A percentile compares a stretch with the other conserved stretches of the same genome.
Evolutionary conservation across 2,113 vertebrate species (phyloP).

Genomic region (Struthio camelus): DNA sequence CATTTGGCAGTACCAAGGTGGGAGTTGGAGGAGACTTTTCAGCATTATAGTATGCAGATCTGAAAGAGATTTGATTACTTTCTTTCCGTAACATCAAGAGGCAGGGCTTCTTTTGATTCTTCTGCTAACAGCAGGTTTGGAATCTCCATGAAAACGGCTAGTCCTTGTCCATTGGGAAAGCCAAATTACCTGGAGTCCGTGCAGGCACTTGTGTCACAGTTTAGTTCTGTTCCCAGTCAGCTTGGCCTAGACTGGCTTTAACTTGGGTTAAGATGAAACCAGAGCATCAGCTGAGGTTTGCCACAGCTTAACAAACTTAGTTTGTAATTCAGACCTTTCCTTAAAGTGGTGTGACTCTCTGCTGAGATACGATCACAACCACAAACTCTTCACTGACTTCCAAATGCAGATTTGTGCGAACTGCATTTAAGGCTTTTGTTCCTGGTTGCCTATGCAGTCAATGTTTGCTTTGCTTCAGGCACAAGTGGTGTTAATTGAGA

Average conservation of each 20-base stretch:
- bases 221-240: neutral
- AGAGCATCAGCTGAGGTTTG: neutral
- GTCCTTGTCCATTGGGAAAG: neutral
- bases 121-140: neutral
- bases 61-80: neutral
- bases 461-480: neutral
- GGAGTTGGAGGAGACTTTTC: neutral
- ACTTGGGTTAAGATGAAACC: neutral
- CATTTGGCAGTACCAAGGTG: no score
- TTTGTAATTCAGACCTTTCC: neutral
- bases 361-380: neutral
- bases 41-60: neutral
- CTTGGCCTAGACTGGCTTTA: neutral
- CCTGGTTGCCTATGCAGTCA: neutral
- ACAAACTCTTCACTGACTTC: neutral
- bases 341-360: neutral
- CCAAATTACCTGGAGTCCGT: neutral
- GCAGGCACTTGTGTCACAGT: rapidly evolving
- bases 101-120: rapidly evolving
- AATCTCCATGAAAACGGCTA: neutral
- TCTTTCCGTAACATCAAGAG: neutral
- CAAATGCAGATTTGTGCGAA: neutral
- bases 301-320: neutral
- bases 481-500: neutral
- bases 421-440: neutral